Evolutionary conservation across 1,140 invertebrate genomes (phyloP), one percentile per base, ranked within the genome.

Genomic region (Dysdera silvatica): DNA sequence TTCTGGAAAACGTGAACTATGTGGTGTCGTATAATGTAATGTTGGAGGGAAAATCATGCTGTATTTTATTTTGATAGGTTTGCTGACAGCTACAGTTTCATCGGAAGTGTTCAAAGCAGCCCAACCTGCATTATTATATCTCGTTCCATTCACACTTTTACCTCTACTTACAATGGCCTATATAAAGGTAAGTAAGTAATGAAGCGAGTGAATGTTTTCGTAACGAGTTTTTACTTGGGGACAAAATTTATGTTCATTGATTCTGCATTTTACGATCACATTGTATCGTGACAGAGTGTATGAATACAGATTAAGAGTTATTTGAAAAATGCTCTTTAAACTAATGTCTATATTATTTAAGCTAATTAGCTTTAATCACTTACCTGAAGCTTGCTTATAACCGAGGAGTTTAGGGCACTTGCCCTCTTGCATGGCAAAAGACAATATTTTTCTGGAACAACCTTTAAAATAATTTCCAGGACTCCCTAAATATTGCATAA

Each of bases 51-150:
- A 24, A 16, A 23, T 37, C 8, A 8, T 37, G 35, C 35, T 37
- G 35, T 32, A 37, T 29, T 55, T 26, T 6, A 55, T 40, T 14
- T 16, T 48, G 51, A 41, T 64, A 78, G 94, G 95, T 67, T 80
- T 97, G 72, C 81, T 97, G 73, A 97, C 94, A 72, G 95, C 95
- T 53, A 97, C 94, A 28, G 90, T 97, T 61, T 95, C 91, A 69
- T 94, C 91, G 16, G 94, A 98, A 80, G 86, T 97, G 70, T 97
- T 97, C 80, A 95, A 95, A 82, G 93, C 93, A 66, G 94, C 95
- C 48, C 95, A 98, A 78, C 95, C 95, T 61, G 95, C 95, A 55
- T 82, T 98, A 69, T 82, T 98, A 28, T 98, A 97, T 80, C 84
- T 98, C 68, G 95, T 97, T 72, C 94, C 94, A 71, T 97, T 97